Evolutionary conservation across 2,888 invertebrate genomes (phyloP).

Genomic region (Chaetogeoica ovagalla): DNA sequence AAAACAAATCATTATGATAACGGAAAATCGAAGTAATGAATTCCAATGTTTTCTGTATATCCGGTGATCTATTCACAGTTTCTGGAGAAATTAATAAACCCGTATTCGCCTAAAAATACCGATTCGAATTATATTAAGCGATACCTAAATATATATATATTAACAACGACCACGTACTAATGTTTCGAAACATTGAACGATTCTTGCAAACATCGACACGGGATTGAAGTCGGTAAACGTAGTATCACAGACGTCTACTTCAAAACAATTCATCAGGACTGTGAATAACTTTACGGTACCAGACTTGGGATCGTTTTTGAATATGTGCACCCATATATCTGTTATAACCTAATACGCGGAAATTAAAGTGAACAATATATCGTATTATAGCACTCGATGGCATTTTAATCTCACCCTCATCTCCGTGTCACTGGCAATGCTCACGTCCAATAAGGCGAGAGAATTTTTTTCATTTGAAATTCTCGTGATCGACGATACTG

Average conservation of each 20-base stretch:
- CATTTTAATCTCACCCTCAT: slow-evolving; percentile 12
- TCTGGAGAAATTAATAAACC: slow-evolving; percentile 6
- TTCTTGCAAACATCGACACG: neutral
- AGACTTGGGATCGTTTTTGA: slow-evolving; percentile 11
- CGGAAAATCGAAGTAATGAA: slow-evolving; percentile 29
- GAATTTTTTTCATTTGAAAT: neutral
- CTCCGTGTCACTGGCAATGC: slow-evolving; percentile 9
- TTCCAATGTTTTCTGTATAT: slow-evolving; percentile 17
- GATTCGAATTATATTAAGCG: neutral
- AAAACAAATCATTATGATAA: slow-evolving; percentile 14
- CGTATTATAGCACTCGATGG: too few relatives aligned
- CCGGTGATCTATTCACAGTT: slow-evolving; percentile 1
- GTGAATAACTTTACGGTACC: slow-evolving; percentile 37
- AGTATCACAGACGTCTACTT: slow-evolving; percentile 20
- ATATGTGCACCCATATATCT: slow-evolving; percentile 1
- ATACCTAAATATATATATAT: neutral
- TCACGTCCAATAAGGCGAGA: neutral
- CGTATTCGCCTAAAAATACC: neutral
- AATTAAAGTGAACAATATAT: neutral
- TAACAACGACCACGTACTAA: neutral
- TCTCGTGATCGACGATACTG: neutral
- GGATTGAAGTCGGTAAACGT: slow-evolving; percentile 17
- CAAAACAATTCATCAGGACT: slow-evolving; percentile 28
- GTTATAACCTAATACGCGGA: slow-evolving; percentile 7
- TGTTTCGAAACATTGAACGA: slow-evolving; percentile 15